phyloP scores from a whole-genome alignment of 2,888 invertebrate genomes.

The Rhamphomyia laevipes region DNA sequence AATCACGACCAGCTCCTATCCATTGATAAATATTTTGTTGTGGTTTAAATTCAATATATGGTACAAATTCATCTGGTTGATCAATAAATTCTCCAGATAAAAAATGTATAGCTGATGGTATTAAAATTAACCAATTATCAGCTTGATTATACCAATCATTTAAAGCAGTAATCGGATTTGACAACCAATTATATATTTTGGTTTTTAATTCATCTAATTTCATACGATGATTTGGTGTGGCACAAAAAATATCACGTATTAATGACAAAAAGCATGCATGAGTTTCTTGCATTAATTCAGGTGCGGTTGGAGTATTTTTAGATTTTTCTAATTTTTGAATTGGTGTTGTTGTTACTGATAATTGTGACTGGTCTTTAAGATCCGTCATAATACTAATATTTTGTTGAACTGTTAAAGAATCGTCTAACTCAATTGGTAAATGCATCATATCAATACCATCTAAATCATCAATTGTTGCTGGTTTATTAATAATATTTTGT shows the following conservation, averaged over 20 bases:
- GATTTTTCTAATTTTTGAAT: conserved; percentile 3
- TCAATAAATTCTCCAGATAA: conserved; percentile 71
- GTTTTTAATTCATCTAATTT: conserved; percentile 63
- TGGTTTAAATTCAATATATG: conserved; percentile 73
- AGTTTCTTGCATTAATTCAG: conserved; percentile 63
- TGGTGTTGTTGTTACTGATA: background rate
- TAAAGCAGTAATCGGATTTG: conserved; percentile 67
- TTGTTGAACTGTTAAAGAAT: conserved; percentile 28
- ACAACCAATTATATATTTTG: conserved; percentile 59
- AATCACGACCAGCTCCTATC: conserved; percentile 90
- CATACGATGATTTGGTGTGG: conserved; percentile 73
- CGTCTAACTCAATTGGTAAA: conserved; percentile 61
- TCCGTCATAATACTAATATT: conserved; percentile 11
- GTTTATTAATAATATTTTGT: background rate
- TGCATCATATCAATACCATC: conserved; percentile 65
- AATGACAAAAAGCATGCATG: conserved; percentile 80
- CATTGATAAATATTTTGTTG: conserved; percentile 54
- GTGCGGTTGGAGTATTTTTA: conserved; percentile 17
- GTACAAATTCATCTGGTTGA: conserved; percentile 77
- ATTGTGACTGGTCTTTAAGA: background rate
- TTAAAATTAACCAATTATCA: conserved; percentile 60
- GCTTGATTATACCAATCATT: conserved; percentile 67
- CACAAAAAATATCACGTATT: conserved; percentile 76
- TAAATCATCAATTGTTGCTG: conserved; percentile 34
- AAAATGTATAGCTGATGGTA: conserved; percentile 71